These are phyloP conservation scores for Rhinella marina DNA, from an alignment of 2,797 vertebrate genomes.

Conservation along the genomic window DNA sequence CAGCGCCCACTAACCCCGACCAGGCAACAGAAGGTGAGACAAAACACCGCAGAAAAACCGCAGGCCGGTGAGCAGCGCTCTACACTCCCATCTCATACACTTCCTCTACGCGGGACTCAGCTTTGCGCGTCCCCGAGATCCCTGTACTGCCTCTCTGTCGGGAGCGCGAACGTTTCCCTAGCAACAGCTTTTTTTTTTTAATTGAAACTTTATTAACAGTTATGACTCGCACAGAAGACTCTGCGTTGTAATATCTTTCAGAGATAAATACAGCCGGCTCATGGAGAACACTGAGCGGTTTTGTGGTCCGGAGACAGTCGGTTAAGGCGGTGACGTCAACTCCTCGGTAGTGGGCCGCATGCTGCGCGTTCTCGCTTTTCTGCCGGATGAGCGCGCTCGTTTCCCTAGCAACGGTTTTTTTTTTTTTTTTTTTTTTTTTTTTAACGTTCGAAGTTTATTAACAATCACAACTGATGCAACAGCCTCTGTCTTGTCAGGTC, in stretches of 20 bases:
- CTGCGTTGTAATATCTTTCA: not conserved
- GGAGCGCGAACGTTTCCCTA: constrained; percentile 37
- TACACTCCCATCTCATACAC: not conserved
- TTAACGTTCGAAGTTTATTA: constrained; percentile 41
- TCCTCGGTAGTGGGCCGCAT: not conserved
- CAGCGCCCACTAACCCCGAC: not conserved
- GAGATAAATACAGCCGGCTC: not conserved
- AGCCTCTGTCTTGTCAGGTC: not conserved
- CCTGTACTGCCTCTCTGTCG: not conserved
- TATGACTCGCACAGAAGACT: not conserved
- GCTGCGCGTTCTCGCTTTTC: no score
- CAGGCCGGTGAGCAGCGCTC: not conserved
- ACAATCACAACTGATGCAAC: not conserved
- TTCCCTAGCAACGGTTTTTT: not conserved
- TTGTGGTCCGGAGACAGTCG: not conserved
- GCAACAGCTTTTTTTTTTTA: constrained; percentile 26
- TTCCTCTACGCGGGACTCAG: not conserved
- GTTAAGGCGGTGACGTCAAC: not conserved
- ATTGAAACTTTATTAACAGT: not conserved
- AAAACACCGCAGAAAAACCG: no score
- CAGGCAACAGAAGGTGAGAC: not conserved
- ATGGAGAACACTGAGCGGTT: not conserved
- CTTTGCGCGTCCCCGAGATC: constrained; percentile 1
- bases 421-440: constrained; percentile 29
- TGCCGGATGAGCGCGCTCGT: no score